phyloP scores from a whole-genome alignment of 2,113 vertebrate genomes.

The Odontophorus gujanensis region DNA sequence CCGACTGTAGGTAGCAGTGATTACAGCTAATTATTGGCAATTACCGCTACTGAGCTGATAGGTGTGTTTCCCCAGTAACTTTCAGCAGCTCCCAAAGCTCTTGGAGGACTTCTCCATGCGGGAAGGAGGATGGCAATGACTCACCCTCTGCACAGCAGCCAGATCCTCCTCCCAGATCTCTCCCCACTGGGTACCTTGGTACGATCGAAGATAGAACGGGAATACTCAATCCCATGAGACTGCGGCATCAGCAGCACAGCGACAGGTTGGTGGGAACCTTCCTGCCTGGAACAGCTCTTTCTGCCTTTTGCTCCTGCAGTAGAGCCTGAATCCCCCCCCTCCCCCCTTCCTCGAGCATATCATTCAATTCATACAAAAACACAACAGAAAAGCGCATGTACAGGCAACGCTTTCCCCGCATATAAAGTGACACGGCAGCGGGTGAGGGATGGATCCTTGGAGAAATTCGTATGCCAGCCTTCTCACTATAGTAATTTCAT shows the following conservation, averaged over 20 bases:
- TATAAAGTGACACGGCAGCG: neutral
- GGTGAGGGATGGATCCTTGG: conserved; percentile 61
- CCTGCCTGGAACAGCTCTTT: neutral
- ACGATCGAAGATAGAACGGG: neutral
- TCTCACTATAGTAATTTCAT: conserved; percentile 61
- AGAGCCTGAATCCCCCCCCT: rapidly evolving
- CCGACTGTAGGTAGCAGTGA: conserved; percentile 15
- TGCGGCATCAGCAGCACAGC: rapidly evolving
- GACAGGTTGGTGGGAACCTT: rapidly evolving
- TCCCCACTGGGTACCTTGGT: rapidly evolving
- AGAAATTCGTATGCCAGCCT: conserved; percentile 66
- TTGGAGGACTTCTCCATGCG: neutral
- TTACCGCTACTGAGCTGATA: neutral
- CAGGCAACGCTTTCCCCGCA: neutral
- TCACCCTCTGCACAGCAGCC: neutral
- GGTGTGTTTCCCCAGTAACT: conserved; percentile 25
- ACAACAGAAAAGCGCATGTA: neutral
- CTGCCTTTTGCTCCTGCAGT: neutral
- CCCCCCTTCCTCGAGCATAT: neutral
- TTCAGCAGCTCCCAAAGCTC: conserved; percentile 1
- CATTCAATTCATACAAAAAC: neutral
- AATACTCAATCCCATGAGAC: rapidly evolving
- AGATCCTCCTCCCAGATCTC: neutral
- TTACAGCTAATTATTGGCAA: conserved; percentile 35
- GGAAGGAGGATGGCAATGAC: neutral